Percentiles rank a stretch among this genome's conserved stretches.
Evolutionary conservation across 2,113 vertebrate genomes (phyloP).

Genomic region (Bufo bufo): DNA sequence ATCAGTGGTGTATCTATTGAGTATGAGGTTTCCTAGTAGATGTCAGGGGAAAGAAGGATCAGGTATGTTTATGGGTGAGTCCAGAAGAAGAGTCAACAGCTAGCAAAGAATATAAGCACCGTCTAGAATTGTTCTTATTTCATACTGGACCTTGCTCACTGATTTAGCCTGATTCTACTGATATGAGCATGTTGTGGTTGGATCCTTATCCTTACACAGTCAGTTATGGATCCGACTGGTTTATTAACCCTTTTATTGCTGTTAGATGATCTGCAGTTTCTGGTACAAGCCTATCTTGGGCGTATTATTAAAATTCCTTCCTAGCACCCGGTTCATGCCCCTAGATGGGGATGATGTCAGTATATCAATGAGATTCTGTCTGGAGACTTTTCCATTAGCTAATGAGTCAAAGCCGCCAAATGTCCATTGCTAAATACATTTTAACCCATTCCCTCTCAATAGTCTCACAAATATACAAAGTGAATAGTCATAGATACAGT

Average conservation of each 20-base stretch:
- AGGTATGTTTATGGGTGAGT: no score
- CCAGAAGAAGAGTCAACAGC: no score
- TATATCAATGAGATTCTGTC: conserved; percentile 29
- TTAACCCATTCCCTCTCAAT: conserved; percentile 2
- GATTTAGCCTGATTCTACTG: no score
- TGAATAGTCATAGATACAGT: background rate
- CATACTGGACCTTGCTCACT: no score
- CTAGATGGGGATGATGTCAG: conserved; percentile 36
- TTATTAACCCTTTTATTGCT: background rate
- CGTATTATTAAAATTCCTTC: background rate
- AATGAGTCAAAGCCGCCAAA: conserved; percentile 19
- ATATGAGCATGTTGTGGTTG: no score
- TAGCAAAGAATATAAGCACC: no score
- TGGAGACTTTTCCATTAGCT: conserved; percentile 34
- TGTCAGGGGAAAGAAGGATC: no score
- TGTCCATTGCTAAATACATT: background rate
- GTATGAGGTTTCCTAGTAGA: no score
- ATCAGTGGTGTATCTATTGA: no score
- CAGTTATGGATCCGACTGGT: no score
- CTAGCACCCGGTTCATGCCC: background rate
- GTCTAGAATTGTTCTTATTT: no score
- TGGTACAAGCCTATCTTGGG: background rate
- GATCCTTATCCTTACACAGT: no score
- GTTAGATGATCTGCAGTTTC: background rate
- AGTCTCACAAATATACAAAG: background rate